Evolutionary conservation across 2,888 invertebrate genomes (phyloP).

Genomic region (Athalia circularis): DNA sequence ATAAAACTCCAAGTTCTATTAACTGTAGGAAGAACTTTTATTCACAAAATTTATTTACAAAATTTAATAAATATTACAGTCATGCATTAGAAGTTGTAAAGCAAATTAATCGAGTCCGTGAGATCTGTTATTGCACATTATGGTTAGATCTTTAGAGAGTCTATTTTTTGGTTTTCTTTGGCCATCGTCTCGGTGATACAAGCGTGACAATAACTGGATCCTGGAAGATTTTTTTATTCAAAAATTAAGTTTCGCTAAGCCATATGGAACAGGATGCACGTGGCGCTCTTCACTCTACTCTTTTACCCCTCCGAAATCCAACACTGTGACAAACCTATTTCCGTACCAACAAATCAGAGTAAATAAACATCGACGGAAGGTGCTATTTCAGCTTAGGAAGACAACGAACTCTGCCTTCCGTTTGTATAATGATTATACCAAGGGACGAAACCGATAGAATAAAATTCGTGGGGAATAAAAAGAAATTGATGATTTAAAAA

Average conservation of each 20-base stretch:
- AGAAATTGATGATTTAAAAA: neutral
- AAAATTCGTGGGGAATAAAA: neutral
- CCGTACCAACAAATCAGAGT: neutral
- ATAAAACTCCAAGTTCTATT: constrained; percentile 58
- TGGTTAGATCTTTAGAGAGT: neutral
- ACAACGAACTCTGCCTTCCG: neutral
- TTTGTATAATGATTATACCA: neutral
- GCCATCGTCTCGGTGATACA: constrained; percentile 68
- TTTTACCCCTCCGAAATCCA: neutral
- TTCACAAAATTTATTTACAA: constrained; percentile 56
- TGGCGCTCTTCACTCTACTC: neutral
- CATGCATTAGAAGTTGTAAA: constrained; percentile 46
- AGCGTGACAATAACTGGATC: constrained; percentile 68
- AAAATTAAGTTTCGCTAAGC: neutral
- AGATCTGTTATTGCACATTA: neutral
- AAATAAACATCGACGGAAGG: constrained; percentile 23
- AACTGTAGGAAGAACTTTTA: constrained; percentile 34
- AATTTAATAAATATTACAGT: constrained; percentile 48
- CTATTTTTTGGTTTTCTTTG: constrained; percentile 67
- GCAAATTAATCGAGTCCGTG: neutral
- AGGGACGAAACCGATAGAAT: neutral
- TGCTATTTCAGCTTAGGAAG: neutral
- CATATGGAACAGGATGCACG: neutral
- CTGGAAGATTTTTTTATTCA: constrained; percentile 59
- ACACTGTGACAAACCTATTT: constrained; percentile 18